Evolutionary conservation across 2,888 invertebrate species (phyloP), one percentile per base, ranked within the genome.

Genomic region (Callosobruchus maculatus): DNA sequence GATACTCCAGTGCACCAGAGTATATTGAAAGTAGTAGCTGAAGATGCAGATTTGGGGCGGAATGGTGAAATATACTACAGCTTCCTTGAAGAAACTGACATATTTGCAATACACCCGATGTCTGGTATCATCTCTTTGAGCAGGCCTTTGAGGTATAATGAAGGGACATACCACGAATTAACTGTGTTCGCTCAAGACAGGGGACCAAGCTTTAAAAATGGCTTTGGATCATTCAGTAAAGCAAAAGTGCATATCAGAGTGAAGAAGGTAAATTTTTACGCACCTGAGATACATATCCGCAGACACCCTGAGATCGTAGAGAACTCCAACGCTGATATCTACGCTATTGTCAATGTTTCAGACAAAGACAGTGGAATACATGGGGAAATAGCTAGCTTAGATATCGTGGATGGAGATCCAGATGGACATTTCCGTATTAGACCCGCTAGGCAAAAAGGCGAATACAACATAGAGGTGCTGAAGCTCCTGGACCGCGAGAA

Each of bases 1-100:
- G 97, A 98, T 86, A 93, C 94, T 75, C 93, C 95, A 18, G 88
- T 96, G 74, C 96, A 97, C 87, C 91, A 92, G 74, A 95, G 93
- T 85, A 91, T 97, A 75, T 88, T 93, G 67, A 91, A 90, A 83
- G 95, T 96, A 72, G 89, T 92, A 66, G 99, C 98, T 0, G 97
- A 97, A 83, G 99, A 99, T 88, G 98, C 99, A 2, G 99, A 99
- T 87, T 89, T 96, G 66, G 99, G 98, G 1, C 90, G 96, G 81
- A 99, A 99, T 87, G 97, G 98, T 0, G 97, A 98, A 88, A 96
- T 99, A 81, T 98, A 98, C 88, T 99, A 98, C 88, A 97, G 96
- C 86, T 93, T 99, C 82, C 89, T 91, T 71, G 93, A 95, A 80
- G 90, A 91, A 75, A 95, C 93, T 70, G 93, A 95, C 83, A 93